Evolutionary conservation across 2,797 vertebrate species (phyloP).

Genomic region (Phataginus tricuspis): DNA sequence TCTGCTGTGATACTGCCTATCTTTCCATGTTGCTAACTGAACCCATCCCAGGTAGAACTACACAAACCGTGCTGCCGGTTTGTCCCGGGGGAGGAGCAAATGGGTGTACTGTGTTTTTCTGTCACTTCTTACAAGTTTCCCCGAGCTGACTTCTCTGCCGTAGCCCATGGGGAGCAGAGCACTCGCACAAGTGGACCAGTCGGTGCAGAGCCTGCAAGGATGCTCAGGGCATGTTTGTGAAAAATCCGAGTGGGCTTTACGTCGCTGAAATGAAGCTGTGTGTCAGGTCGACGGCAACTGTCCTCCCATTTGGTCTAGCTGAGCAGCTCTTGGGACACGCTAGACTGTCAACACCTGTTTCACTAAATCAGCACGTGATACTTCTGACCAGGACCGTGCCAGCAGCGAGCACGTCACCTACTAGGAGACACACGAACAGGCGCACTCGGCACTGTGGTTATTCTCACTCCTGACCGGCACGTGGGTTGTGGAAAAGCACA

Average conservation of each 20-base stretch:
- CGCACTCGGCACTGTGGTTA: accelerated
- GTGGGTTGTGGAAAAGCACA: neutral
- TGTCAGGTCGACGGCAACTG: accelerated
- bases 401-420: neutral
- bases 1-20: neutral
- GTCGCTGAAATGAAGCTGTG: accelerated
- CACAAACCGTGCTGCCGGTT: neutral
- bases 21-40: neutral
- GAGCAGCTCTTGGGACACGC: neutral
- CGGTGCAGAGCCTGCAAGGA: neutral
- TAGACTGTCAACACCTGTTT: no score
- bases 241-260: neutral
- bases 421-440: neutral
- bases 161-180: neutral
- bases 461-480: neutral
- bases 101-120: neutral
- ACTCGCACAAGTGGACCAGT: accelerated
- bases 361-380: neutral
- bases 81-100: neutral
- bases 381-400: neutral
- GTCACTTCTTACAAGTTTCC: neutral
- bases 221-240: neutral
- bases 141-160: neutral
- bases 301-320: neutral
- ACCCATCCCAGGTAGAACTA: neutral